Evolutionary conservation across 1,140 invertebrate genomes (phyloP).

Genomic region (Drosophila tsacasi): DNA sequence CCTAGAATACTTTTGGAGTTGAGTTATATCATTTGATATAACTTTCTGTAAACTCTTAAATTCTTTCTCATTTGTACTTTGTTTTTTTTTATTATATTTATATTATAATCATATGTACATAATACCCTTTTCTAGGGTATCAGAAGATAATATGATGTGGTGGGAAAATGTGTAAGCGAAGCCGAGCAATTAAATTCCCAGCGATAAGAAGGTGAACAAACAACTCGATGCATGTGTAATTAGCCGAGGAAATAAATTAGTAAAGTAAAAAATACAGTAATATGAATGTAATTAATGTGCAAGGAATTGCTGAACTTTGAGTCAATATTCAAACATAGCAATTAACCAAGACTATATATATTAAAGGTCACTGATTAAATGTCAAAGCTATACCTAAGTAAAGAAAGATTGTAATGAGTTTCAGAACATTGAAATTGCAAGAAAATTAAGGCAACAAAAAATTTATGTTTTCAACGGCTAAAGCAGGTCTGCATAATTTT

Average conservation of each 20-base stretch:
- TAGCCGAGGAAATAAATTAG: neutral
- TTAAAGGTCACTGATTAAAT: neutral
- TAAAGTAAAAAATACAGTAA: neutral
- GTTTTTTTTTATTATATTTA: neutral
- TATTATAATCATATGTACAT: no score
- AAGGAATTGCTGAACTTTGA: slow-evolving; percentile 9
- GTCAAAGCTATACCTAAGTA: neutral
- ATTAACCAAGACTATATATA: neutral
- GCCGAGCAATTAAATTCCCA: slow-evolving; percentile 38
- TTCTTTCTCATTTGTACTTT: neutral
- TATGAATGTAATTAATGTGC: neutral
- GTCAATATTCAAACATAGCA: neutral
- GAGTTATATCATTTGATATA: neutral
- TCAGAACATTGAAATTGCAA: neutral
- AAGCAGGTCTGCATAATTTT: neutral
- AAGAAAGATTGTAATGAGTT: neutral
- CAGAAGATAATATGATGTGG: slow-evolving; percentile 11
- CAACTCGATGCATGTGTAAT: slow-evolving; percentile 22
- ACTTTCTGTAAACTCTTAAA: neutral
- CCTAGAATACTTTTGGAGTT: neutral
- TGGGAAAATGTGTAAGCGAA: slow-evolving; percentile 24
- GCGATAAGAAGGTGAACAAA: slow-evolving; percentile 43
- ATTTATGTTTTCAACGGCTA: neutral
- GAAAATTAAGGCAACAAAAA: neutral
- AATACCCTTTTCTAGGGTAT: slow-evolving; percentile 2